A percentile compares a stretch with the other conserved stretches of the same genome.
Conservation (phyloP, 2,888 invertebrate genomes). For the Tipula unca region DNA sequence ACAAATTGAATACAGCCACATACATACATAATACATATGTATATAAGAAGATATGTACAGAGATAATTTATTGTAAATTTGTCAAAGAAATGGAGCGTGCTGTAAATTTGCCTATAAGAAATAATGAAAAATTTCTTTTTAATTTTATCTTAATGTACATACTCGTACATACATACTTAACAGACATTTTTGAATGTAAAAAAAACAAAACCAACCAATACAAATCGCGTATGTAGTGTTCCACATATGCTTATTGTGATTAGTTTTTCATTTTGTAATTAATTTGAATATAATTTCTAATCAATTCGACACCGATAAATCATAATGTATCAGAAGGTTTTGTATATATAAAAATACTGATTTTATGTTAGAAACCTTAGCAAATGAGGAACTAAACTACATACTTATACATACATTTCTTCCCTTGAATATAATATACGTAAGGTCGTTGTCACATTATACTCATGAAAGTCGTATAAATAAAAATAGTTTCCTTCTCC, state of each 20-base stretch:
- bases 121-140: neutral
- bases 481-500: neutral
- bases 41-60: neutral
- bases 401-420: neutral
- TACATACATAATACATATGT: neutral
- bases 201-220: neutral
- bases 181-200: neutral
- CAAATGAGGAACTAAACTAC: slow-evolving; percentile 1
- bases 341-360: neutral
- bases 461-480: neutral
- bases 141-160: neutral
- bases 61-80: neutral
- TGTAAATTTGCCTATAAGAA: neutral
- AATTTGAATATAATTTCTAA: neutral
- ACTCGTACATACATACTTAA: neutral
- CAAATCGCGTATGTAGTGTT: neutral
- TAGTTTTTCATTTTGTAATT: neutral
- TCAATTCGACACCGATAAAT: neutral
- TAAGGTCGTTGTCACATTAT: neutral
- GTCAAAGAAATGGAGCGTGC: neutral
- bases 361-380: neutral
- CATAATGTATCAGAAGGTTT: neutral
- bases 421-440: neutral
- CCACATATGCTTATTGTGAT: neutral
- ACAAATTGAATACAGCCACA: neutral